Evolutionary conservation across 1,140 invertebrate genomes (phyloP).

Genomic region (Manduca sexta): DNA sequence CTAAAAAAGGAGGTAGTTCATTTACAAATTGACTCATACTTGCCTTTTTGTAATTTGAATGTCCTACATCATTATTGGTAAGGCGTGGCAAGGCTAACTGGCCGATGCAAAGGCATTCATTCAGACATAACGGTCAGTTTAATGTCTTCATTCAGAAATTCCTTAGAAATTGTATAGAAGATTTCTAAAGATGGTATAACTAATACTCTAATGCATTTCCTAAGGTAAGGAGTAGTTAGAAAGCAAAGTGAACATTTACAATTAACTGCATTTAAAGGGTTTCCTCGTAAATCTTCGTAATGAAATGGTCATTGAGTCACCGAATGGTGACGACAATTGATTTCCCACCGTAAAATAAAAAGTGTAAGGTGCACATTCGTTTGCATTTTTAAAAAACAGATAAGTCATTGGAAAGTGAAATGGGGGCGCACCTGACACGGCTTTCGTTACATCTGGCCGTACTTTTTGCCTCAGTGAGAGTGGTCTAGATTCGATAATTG

Average conservation of each 20-base stretch:
- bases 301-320: constrained; percentile 43
- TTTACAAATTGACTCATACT: too few species aligned
- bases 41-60: too few species aligned
- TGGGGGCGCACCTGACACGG: constrained; percentile 65
- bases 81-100: too few species aligned
- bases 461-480: constrained; percentile 72
- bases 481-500: constrained; percentile 69
- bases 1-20: too few species aligned
- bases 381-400: constrained; percentile 19
- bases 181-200: too few species aligned
- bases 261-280: constrained; percentile 61
- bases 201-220: not conserved
- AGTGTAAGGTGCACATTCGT: constrained; percentile 28
- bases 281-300: constrained; percentile 66
- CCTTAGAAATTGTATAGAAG: too few species aligned
- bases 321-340: constrained; percentile 7
- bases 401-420: constrained; percentile 70
- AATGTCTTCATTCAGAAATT: too few species aligned
- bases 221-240: constrained; percentile 36
- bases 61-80: too few species aligned
- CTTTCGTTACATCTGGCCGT: constrained; percentile 64
- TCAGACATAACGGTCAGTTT: too few species aligned
- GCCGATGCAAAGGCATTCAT: too few species aligned
- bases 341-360: constrained; percentile 14
- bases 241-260: constrained; percentile 42